phyloP scores from a whole-genome alignment of 2,113 vertebrate genomes.

The Bambusicola thoracicus region DNA sequence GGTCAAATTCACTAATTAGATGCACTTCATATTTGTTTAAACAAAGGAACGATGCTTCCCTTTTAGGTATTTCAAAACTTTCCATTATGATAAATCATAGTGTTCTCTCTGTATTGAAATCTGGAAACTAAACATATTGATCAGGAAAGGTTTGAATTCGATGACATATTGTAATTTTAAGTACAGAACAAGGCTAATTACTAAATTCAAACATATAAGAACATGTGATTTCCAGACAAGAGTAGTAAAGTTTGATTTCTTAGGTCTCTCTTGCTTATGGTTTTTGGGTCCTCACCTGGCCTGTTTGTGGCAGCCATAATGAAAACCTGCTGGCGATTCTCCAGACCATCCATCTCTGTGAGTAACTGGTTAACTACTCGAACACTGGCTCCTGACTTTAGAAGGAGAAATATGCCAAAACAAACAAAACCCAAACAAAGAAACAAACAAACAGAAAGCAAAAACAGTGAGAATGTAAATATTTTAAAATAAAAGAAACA shows the following conservation, averaged over 20 bases:
- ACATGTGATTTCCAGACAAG: not conserved
- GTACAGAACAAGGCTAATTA: not conserved
- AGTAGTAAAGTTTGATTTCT: fast-evolving
- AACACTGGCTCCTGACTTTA: conserved; percentile 89
- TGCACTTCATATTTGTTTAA: not conserved
- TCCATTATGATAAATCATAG: not conserved
- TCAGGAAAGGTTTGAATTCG: not conserved
- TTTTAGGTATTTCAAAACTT: not conserved
- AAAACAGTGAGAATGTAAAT: not conserved
- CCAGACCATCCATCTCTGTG: conserved; percentile 97
- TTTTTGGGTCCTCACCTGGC: conserved; percentile 82
- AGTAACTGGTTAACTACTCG: conserved; percentile 97
- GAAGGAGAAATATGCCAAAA: not conserved
- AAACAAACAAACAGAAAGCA: not conserved
- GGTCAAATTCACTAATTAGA: not conserved
- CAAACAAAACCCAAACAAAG: not conserved
- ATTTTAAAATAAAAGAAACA: not conserved
- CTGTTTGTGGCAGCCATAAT: conserved; percentile 98
- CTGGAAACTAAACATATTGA: not conserved
- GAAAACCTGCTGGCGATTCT: conserved; percentile 91
- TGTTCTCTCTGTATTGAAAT: not conserved
- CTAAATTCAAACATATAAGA: not conserved
- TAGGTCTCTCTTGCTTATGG: not conserved
- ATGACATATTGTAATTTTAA: not conserved
- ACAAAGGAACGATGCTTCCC: not conserved